A percentile compares a stretch with the other conserved stretches of the same genome.
Evolutionary conservation across 1,140 invertebrate genomes (phyloP).

Genomic region (Aradophagus sp.): DNA sequence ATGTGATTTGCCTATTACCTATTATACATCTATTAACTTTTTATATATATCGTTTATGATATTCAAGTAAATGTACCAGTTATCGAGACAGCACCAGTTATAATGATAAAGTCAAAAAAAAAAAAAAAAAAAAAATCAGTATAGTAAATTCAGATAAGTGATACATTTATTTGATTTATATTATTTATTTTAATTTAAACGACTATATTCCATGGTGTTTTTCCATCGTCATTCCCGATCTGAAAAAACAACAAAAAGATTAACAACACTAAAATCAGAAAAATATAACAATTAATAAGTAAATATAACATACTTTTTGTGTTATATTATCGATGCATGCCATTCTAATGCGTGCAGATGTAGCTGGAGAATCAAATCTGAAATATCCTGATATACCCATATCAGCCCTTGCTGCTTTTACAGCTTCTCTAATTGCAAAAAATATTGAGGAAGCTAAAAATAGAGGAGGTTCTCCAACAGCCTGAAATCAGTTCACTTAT

Average conservation of each 20-base stretch:
- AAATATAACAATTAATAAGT: conserved; percentile 22
- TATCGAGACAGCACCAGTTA: too few relatives aligned
- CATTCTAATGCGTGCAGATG: conserved; percentile 91
- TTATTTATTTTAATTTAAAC: too few relatives aligned
- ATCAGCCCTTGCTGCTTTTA: conserved; percentile 84
- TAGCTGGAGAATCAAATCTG: conserved; percentile 89
- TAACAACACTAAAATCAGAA: too few relatives aligned
- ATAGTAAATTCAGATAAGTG: too few relatives aligned
- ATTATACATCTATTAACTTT: too few relatives aligned
- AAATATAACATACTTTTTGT: conserved; percentile 77
- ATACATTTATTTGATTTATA: too few relatives aligned
- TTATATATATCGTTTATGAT: too few relatives aligned
- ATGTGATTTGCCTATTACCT: too few relatives aligned
- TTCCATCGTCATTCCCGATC: conserved; percentile 43
- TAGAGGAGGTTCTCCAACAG: conserved; percentile 95
- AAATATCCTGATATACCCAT: conserved; percentile 79
- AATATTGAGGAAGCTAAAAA: conserved; percentile 90
- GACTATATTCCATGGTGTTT: conserved; percentile 43
- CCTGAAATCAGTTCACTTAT: conserved; percentile 82
- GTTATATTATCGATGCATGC: conserved; percentile 90
- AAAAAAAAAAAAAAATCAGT: too few relatives aligned
- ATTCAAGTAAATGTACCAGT: too few relatives aligned
- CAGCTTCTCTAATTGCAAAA: conserved; percentile 94
- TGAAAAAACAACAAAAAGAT: too few relatives aligned
- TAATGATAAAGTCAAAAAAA: too few relatives aligned